Percentiles rank a stretch among this genome's conserved stretches.
These are phyloP conservation scores for Astatotilapia flaviijosephi DNA, from an alignment of 2,113 vertebrate species.

Conservation along the genomic window DNA sequence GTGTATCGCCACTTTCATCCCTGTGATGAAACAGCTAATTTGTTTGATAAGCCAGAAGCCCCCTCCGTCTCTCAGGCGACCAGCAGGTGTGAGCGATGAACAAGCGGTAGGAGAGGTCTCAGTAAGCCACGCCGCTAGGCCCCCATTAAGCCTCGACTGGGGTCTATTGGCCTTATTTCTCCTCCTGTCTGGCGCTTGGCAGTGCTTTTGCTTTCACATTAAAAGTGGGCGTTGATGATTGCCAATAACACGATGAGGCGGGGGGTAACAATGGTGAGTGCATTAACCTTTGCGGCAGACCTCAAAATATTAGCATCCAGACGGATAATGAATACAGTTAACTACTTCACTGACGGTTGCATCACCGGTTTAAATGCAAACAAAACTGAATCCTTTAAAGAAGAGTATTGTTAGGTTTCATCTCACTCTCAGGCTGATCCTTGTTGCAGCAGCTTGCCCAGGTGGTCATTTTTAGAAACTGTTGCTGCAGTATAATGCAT, in stretches of 20 bases:
- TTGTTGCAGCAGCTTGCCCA: conserved; percentile 25
- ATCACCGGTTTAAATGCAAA: background rate
- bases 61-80: conserved; percentile 22
- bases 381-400: background rate
- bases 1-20: conserved; percentile 13
- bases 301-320: conserved; percentile 8
- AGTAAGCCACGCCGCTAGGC: conserved; percentile 14
- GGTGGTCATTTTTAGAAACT: conserved; percentile 61
- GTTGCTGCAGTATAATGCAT: conserved; percentile 74
- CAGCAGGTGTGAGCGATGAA: conserved; percentile 47
- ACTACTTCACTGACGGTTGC: background rate
- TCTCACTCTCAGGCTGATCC: background rate
- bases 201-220: conserved; percentile 40
- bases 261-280: background rate
- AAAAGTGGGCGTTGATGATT: conserved; percentile 34
- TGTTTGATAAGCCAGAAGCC: conserved; percentile 49
- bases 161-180: conserved; percentile 48
- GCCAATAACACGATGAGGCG: conserved; percentile 33
- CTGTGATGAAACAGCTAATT: conserved; percentile 53
- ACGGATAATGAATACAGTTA: background rate
- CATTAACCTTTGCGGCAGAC: conserved; percentile 23
- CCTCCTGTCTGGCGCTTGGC: conserved; percentile 49
- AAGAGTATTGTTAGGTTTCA: background rate
- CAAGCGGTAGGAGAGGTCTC: conserved; percentile 26
- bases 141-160: conserved; percentile 45